phyloP scores from a whole-genome alignment of 2,797 vertebrate genomes.

The Tenualosa thibaudeaui region DNA sequence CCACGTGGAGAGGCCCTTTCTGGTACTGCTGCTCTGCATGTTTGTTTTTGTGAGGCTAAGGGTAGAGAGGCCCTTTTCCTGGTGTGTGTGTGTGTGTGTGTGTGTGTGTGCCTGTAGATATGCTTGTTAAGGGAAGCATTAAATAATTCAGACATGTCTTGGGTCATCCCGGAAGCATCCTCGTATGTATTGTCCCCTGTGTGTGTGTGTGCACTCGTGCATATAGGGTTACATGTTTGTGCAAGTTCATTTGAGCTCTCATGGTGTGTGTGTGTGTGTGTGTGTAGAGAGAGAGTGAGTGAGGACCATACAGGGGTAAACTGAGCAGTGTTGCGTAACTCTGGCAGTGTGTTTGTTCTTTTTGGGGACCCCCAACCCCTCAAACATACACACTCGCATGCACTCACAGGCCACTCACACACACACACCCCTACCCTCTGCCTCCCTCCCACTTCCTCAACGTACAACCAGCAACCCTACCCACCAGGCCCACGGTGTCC shows the following conservation, averaged over 20 bases:
- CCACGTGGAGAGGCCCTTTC: conserved; percentile 20
- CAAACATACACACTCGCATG: background rate
- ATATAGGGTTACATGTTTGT: background rate
- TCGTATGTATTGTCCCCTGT: background rate
- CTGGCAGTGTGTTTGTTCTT: conserved; percentile 6
- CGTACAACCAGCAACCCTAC: background rate
- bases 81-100: background rate
- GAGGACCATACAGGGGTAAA: conserved; percentile 4
- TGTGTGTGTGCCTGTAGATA: background rate
- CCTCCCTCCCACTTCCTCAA: background rate
- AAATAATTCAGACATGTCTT: background rate
- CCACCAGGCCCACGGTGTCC: conserved; percentile 2
- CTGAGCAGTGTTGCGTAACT: conserved; percentile 36
- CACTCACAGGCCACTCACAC: background rate
- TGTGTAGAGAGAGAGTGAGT: background rate
- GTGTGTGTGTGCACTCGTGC: background rate
- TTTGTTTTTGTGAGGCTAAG: conserved; percentile 10
- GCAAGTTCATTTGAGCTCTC: background rate
- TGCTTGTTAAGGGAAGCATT: background rate
- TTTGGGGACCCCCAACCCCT: background rate
- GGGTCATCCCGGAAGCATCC: background rate
- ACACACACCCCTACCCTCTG: background rate
- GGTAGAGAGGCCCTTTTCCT: conserved; percentile 20
- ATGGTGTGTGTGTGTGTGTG: background rate
- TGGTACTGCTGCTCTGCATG: conserved; percentile 1